Evolutionary conservation across 2,888 invertebrate genomes (phyloP), one percentile per base, ranked within the genome.

Genomic region (Caenorhabditis afra): DNA sequence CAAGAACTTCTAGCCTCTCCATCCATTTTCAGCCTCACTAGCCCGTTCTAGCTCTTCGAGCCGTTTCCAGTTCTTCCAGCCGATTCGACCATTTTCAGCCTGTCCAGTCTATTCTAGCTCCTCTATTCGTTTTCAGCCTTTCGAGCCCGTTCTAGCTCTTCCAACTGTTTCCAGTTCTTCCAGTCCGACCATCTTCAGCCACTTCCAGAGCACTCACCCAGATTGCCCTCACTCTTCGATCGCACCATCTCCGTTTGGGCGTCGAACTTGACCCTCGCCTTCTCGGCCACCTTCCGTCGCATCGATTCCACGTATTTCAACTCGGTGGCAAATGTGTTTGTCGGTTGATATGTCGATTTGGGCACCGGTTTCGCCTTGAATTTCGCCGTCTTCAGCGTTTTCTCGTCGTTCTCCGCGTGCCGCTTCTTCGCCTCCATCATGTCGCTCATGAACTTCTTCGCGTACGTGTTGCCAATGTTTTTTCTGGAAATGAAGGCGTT

Each of bases 281-380:
- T 49, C 37, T 49, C 57, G 23, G 50, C 61, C 45, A 80, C 66
- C n/a, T 80, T 80, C 58, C 35, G 58, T 20, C 80, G 65, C 75
- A 80, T 80, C 39, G 66, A 68, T 3, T 78, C 76, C 18, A 79
- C 66, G 45, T 83, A 83, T 37, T 71, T 70, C 18, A 71, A 18
- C 41, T 81, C 79, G 12, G 74, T 70, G 7, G 79, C 70, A 20
- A 73, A 67, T 11, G 75, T 78, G 62, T 83, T 83, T 5, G 73
- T 64, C 1, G 83, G 75, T 10, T 59, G 20, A 49, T 83, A 83
- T 1, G 83, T 83, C 3, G 81, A 78, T 20, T 64, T 53, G 1
- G 83, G 83, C 7, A 83, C 80, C 10, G 83, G 80, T 71, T 78
- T 71, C 11, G 83, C 83, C 61, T 73, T 71, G 50, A 83, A 83